Evolutionary conservation across 2,797 vertebrate species (phyloP).

Genomic region (Melanotaenia trifasciata): DNA sequence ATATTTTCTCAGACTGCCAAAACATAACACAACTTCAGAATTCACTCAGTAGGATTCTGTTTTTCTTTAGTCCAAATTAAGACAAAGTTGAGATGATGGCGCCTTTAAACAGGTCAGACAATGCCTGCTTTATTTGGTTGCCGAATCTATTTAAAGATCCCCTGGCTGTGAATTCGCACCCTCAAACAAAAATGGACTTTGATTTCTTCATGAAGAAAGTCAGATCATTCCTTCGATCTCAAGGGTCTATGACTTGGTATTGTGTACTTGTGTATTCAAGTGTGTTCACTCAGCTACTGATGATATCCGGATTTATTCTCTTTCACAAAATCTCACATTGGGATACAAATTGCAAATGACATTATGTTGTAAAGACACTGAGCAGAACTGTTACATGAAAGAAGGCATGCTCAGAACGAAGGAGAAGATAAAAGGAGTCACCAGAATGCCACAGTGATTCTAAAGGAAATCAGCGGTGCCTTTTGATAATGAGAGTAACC

Average conservation of each 20-base stretch:
- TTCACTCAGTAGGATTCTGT: slow-evolving; percentile 47
- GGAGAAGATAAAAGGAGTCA: slow-evolving; percentile 61
- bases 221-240: slow-evolving; percentile 64
- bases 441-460: slow-evolving; percentile 62
- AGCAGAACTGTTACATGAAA: slow-evolving; percentile 59
- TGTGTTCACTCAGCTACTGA: slow-evolving; percentile 63
- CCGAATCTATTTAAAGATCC: slow-evolving; percentile 33
- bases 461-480: slow-evolving; percentile 39
- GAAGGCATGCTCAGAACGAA: slow-evolving; percentile 48
- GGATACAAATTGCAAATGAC: slow-evolving; percentile 70
- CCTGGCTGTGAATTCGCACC: slow-evolving; percentile 11
- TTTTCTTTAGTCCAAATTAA: slow-evolving; percentile 38
- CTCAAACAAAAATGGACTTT: slow-evolving; percentile 43
- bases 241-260: slow-evolving; percentile 57
- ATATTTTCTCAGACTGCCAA: slow-evolving; percentile 62
- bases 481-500: slow-evolving; percentile 70
- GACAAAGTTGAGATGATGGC: slow-evolving; percentile 47
- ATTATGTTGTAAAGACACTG: slow-evolving; percentile 61
- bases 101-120: slow-evolving; percentile 24
- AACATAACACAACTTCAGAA: slow-evolving; percentile 72
- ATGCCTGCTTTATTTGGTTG: slow-evolving; percentile 41
- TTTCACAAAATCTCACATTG: slow-evolving; percentile 49
- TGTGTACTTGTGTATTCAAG: slow-evolving; percentile 38
- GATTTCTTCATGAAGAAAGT: slow-evolving; percentile 64
- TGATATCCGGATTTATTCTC: slow-evolving; percentile 69